A percentile compares a stretch with the other conserved stretches of the same genome.
phyloP scores from a whole-genome alignment of 2,888 invertebrate genomes.

The Acanthacorydalis orientalis region DNA sequence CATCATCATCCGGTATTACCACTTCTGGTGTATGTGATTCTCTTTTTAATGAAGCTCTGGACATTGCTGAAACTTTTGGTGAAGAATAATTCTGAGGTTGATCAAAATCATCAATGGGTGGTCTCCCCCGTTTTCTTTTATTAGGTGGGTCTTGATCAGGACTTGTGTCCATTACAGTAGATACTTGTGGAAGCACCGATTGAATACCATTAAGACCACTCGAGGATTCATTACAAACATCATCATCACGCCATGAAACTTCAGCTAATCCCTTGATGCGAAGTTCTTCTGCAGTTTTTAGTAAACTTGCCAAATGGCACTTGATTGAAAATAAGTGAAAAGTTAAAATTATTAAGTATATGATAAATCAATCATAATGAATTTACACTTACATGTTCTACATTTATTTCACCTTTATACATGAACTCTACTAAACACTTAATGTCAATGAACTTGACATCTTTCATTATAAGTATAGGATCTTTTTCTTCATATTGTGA shows the following conservation, averaged over 20 bases:
- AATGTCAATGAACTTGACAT: constrained; percentile 79
- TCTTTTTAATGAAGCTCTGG: constrained; percentile 20
- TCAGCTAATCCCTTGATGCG: constrained; percentile 84
- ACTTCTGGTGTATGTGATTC: constrained; percentile 2
- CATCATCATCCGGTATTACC: constrained; percentile 4
- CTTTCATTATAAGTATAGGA: constrained; percentile 74
- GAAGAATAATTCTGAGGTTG: constrained; percentile 29
- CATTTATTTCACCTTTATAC: constrained; percentile 92
- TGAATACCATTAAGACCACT: constrained; percentile 15
- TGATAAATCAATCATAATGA: not conserved
- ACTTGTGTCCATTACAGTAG: constrained; percentile 24
- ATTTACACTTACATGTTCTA: constrained; percentile 63
- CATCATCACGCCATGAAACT: constrained; percentile 65
- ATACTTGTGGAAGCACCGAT: constrained; percentile 23
- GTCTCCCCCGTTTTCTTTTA: constrained; percentile 47
- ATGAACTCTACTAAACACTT: constrained; percentile 83
- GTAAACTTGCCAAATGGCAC: constrained; percentile 70
- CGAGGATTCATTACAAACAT: constrained; percentile 14
- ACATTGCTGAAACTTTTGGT: constrained; percentile 32
- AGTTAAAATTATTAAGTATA: not conserved
- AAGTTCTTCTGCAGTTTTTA: constrained; percentile 84
- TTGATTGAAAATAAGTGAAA: constrained; percentile 24
- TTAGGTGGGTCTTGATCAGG: constrained; percentile 24
- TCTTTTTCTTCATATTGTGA: constrained; percentile 67
- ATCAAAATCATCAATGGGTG: constrained; percentile 45